Conservation (phyloP, 1,140 invertebrate genomes). For the Artemia franciscana region DNA sequence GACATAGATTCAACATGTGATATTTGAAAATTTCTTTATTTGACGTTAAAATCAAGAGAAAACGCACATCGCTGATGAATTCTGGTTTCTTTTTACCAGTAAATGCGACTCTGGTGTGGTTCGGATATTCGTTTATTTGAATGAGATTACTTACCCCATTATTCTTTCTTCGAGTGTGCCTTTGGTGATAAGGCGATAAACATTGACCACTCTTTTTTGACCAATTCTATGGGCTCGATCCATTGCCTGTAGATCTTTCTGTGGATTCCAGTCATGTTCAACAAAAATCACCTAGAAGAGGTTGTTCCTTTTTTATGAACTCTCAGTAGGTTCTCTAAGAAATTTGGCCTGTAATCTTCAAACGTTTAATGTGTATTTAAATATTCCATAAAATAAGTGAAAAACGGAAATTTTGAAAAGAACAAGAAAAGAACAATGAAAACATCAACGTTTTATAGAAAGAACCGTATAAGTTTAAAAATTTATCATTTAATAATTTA, state of each 20-base stretch:
- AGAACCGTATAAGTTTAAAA: too few species aligned
- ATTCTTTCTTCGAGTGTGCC: conserved; percentile 96
- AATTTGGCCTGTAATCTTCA: too few species aligned
- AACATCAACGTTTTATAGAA: too few species aligned
- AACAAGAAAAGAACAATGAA: too few species aligned
- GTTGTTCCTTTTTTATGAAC: not conserved
- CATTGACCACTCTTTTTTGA: conserved; percentile 95
- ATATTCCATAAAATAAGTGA: too few species aligned
- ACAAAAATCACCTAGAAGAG: conserved; percentile 63
- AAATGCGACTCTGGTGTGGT: too few species aligned
- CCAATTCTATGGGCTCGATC: conserved; percentile 96
- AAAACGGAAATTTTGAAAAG: too few species aligned
- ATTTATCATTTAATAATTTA: too few species aligned
- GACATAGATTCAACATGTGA: not conserved
- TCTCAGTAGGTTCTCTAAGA: too few species aligned
- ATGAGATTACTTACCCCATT: conserved; percentile 53
- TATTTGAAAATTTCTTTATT: not conserved
- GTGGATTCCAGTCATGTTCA: conserved; percentile 99
- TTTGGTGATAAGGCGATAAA: conserved; percentile 84
- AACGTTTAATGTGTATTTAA: too few species aligned
- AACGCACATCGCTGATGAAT: not conserved
- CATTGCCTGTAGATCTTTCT: conserved; percentile 97
- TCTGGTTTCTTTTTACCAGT: not conserved
- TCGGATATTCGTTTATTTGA: not conserved
- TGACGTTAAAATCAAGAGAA: too few species aligned